Base-by-base conservation (phyloP, 2,113 vertebrate genomes). In the Anas platyrhynchos region DNA sequence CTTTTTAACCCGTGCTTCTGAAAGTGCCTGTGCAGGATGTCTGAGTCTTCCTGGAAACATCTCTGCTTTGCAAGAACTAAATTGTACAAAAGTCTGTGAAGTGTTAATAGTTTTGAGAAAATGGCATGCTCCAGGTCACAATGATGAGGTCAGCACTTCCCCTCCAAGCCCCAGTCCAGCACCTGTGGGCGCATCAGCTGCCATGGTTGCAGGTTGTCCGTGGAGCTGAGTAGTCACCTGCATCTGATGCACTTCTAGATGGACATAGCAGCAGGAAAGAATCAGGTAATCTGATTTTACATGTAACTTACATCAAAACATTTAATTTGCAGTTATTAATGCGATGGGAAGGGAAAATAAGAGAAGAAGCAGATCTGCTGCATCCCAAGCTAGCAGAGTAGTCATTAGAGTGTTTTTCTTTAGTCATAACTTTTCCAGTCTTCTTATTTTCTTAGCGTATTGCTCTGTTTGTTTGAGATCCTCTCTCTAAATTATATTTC, bases 71-170 rank as follows among this genome's bases (percentile, higher is more conserved):
- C 17, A 54, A 41, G 46, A 78, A 32, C 43, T 55, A 11, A 82
- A 46, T 59, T 38, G 22, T n/a, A 15, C 11, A 36, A 20, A 22
- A 36, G 32, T 31, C 59, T 11, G 13, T 7, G 1, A 55, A 44
- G 20, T 38, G 31, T 74, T 74, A 29, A 54, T 63, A 58, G 13
- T 55, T 95, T 48, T 32, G 78, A 72, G n/a, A 20, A 56, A 82
- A 36, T 1, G 2, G 4, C 67, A 14, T 0, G 0, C 17, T 82
- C 4, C 41, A 17, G 12, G 3, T 72, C 20, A 26, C 0, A 7
- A 38, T 5, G 13, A 23, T 2, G 2, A 6, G 10, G 41, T 27
- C 43, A 41, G 11, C 59, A 11, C 32, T 31, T 41, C 7, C 15
- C 26, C 6, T 22, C 32, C 5, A 20, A 25, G 67, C 67, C 63